Percentiles rank a stretch among this genome's conserved stretches.
Evolutionary conservation across 2,113 vertebrate genomes (phyloP).

Genomic region (Hemichromis elongatus): DNA sequence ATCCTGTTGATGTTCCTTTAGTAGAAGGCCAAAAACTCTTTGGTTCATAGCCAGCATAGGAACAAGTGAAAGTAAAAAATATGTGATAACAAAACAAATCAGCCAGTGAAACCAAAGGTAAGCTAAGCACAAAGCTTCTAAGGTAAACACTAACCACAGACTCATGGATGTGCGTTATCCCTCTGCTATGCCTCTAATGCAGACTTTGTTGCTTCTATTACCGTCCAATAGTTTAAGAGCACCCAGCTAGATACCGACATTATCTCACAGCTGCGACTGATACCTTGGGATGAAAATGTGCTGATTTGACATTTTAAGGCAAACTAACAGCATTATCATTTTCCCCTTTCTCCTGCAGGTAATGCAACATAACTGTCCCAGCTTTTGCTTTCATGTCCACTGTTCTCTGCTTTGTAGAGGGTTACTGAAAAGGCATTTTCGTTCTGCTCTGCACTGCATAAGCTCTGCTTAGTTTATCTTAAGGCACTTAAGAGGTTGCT

Average conservation of each 20-base stretch:
- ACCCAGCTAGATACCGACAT: not conserved
- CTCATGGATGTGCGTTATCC: not conserved
- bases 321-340: not conserved
- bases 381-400: not conserved
- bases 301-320: not conserved
- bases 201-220: not conserved
- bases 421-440: not conserved
- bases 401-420: not conserved
- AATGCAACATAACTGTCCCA: not conserved
- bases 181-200: not conserved
- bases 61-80: not conserved
- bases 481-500: not conserved
- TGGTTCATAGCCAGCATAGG: not conserved
- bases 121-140: too few species aligned
- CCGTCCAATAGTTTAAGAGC: not conserved
- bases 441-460: not conserved
- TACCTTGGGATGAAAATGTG: not conserved
- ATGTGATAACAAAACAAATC: not conserved
- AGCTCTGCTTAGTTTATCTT: not conserved
- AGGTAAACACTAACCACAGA: not conserved
- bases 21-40: not conserved
- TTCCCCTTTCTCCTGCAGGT: not conserved
- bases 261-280: not conserved
- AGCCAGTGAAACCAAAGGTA: not conserved
- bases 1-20: not conserved